phyloP scores from a whole-genome alignment of 1,140 invertebrate species.

The Philotrypesis tridentata region DNA sequence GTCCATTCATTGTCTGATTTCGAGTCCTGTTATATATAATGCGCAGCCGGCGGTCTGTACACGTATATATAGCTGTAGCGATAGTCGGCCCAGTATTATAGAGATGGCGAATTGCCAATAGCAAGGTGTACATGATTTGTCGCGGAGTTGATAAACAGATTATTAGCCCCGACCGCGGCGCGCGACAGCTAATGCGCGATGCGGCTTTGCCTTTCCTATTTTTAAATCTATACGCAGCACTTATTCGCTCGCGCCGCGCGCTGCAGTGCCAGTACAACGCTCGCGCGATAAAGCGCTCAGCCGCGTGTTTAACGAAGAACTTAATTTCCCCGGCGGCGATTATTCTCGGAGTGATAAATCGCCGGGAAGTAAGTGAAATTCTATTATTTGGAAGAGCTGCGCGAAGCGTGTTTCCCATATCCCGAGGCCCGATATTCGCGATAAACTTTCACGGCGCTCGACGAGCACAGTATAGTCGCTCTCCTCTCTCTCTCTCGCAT shows the following conservation, averaged over 20 bases:
- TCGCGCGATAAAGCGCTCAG: neutral
- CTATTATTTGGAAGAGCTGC: neutral
- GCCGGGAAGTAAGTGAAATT: neutral
- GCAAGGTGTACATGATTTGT: conserved; percentile 33
- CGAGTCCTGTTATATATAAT: neutral
- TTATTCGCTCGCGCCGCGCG: neutral
- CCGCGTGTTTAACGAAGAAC: neutral
- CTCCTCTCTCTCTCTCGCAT: neutral
- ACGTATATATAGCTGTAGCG: too few species aligned
- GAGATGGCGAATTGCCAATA: conserved; percentile 42
- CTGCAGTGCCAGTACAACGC: too few species aligned
- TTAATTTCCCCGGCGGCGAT: neutral
- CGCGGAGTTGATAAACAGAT: conserved; percentile 34
- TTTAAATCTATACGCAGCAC: conserved; percentile 35
- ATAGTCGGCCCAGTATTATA: neutral
- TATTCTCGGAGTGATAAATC: neutral
- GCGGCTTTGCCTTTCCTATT: neutral
- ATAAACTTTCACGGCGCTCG: conserved; percentile 44
- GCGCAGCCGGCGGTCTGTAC: too few species aligned
- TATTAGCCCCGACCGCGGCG: conserved; percentile 7
- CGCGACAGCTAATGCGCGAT: conserved; percentile 27
- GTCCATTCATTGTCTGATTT: conserved; percentile 33
- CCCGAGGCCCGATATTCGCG: conserved; percentile 27
- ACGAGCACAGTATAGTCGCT: neutral
- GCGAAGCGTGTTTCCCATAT: neutral